A percentile compares a stretch with the other conserved stretches of the same genome.
phyloP scores from a whole-genome alignment of 2,888 invertebrate genomes.

The Elmis aenea region DNA sequence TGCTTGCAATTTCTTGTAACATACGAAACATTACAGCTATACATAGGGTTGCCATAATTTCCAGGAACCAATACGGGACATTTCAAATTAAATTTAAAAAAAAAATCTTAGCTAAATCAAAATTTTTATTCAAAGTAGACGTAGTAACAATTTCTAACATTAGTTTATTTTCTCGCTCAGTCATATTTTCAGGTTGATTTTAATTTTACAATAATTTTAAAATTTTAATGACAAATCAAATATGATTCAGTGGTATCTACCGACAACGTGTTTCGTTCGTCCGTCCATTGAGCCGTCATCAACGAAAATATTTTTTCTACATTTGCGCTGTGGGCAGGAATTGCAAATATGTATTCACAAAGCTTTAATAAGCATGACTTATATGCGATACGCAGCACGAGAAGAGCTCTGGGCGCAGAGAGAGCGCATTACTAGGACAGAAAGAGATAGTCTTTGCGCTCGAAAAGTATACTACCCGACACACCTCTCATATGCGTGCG shows the following conservation, averaged over 20 bases:
- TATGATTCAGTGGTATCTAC: no score
- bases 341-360: slow-evolving; percentile 12
- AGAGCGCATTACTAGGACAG: no score
- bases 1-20: no score
- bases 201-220: no score
- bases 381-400: no score
- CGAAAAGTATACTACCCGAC: no score
- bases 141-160: slow-evolving; percentile 1
- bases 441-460: no score
- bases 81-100: slow-evolving; percentile 2
- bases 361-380: slow-evolving; percentile 12
- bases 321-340: slow-evolving; percentile 16
- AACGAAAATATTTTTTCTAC: slow-evolving; percentile 20
- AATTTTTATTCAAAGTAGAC: slow-evolving; percentile 2
- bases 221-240: slow-evolving; percentile 4
- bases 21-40: no score
- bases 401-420: no score
- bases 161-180: no score
- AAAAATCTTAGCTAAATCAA: slow-evolving; percentile 3
- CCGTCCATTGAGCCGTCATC: slow-evolving; percentile 18
- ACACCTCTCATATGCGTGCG: no score
- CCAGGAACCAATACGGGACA: slow-evolving; percentile 5
- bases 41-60: slow-evolving; percentile 2
- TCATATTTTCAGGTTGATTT: no score
- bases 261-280: slow-evolving; percentile 14